Evolutionary conservation across 1,140 invertebrate genomes (phyloP).

Genomic region (Dendroctonus ponderosae): DNA sequence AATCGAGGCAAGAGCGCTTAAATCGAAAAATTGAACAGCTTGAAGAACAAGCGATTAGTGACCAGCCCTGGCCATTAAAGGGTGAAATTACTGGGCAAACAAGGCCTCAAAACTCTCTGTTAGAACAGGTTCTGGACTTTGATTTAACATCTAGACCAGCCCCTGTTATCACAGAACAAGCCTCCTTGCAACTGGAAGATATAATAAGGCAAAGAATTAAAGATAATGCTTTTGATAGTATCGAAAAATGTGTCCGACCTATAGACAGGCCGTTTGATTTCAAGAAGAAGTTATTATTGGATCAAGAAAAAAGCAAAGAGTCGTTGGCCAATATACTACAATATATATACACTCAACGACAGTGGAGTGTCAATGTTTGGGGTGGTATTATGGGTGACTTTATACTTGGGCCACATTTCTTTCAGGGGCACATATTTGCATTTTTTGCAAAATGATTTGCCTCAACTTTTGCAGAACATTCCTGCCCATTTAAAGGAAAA

Average conservation of each 20-base stretch:
- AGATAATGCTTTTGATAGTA: conserved; percentile 95
- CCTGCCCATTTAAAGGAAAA: no score
- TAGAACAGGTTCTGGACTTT: conserved; percentile 90
- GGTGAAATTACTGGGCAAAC: conserved; percentile 79
- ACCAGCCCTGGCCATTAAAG: conserved; percentile 90
- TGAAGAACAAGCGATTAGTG: conserved; percentile 75
- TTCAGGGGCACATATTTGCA: no score
- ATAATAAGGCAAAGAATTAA: conserved; percentile 90
- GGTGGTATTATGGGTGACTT: no score
- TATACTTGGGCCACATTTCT: no score
- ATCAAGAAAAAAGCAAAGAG: conserved; percentile 94
- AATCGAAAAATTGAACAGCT: conserved; percentile 71
- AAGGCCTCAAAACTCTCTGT: conserved; percentile 87
- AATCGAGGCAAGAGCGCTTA: conserved; percentile 72
- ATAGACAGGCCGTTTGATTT: conserved; percentile 81
- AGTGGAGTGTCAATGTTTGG: no score
- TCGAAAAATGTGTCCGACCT: conserved; percentile 85
- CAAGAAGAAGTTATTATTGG: conserved; percentile 85
- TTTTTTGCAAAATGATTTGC: no score
- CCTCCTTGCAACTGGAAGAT: conserved; percentile 83
- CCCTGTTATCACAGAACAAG: conserved; percentile 89
- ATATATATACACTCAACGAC: no score
- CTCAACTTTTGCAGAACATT: no score
- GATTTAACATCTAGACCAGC: conserved; percentile 80
- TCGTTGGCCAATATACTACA: conserved; percentile 91